These are phyloP conservation scores for Leguminivora glycinivorella DNA, from an alignment of 1,140 invertebrate genomes.

Conservation along the genomic window DNA sequence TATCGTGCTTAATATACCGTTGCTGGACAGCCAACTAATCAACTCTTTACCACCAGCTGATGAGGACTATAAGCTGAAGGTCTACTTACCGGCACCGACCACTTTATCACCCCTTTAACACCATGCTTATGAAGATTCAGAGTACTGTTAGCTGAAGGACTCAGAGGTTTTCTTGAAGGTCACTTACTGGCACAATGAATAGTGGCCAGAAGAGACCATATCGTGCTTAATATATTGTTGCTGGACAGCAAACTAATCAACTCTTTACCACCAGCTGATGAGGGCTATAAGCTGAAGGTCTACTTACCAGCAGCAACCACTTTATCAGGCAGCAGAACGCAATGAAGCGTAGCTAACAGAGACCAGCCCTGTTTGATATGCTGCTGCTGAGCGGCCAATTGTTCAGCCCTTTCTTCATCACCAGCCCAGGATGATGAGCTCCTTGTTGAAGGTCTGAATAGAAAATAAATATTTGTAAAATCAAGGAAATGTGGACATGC, in stretches of 20 bases:
- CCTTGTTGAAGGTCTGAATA: constrained; percentile 54
- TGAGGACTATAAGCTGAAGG: no score
- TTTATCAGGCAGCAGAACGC: constrained; percentile 96
- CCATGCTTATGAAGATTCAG: no score
- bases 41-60: no score
- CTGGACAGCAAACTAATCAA: constrained; percentile 89
- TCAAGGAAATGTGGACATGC: no score
- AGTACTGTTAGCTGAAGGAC: no score
- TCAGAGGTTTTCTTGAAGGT: no score
- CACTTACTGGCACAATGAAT: no score
- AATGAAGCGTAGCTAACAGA: constrained; percentile 95
- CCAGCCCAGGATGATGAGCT: constrained; percentile 83
- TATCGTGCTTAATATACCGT: no score
- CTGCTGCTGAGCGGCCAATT: constrained; percentile 90
- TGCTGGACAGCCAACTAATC: no score
- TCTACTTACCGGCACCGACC: constrained; percentile 75
- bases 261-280: constrained; percentile 87
- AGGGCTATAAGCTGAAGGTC: constrained; percentile 69
- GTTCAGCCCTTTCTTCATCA: constrained; percentile 89
- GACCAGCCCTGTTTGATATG: constrained; percentile 99
- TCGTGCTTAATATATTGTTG: constrained; percentile 94
- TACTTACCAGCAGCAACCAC: constrained; percentile 80
- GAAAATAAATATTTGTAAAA: neutral
- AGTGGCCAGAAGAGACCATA: constrained; percentile 95
- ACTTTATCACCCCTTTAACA: no score